phyloP scores from a whole-genome alignment of 1,140 invertebrate species.

The Tetraneura akinire region DNA sequence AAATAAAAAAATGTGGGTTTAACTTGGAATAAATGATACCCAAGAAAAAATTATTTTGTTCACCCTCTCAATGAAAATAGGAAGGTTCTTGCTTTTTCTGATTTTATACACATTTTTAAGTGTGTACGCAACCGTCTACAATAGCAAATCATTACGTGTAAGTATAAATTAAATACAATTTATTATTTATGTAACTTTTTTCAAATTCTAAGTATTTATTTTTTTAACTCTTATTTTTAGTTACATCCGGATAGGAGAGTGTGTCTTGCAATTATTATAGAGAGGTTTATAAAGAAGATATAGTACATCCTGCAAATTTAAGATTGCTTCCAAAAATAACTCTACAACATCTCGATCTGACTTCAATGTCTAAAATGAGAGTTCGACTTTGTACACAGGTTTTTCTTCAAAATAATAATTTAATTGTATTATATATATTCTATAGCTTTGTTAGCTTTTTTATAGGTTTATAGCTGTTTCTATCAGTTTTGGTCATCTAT shows the following conservation, averaged over 20 bases:
- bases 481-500: neutral
- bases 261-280: neutral
- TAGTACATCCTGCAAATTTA: neutral
- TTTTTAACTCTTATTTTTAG: neutral
- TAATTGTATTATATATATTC: neutral
- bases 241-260: neutral
- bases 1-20: constrained; percentile 5
- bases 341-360: neutral
- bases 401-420: neutral
- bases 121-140: constrained; percentile 3
- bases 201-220: neutral
- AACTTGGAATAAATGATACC: neutral
- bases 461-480: neutral
- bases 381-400: neutral
- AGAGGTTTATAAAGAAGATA: constrained; percentile 8
- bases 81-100: constrained; percentile 10
- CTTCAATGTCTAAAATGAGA: neutral
- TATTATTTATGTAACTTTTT: no score
- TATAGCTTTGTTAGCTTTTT: neutral
- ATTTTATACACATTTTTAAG: neutral
- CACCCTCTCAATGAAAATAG: neutral
- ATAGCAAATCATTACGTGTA: neutral
- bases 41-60: neutral
- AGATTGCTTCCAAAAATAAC: neutral
- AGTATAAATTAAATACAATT: neutral